Evolutionary conservation across 1,140 invertebrate genomes (phyloP).

Genomic region (Drosophila nigrodunni): DNA sequence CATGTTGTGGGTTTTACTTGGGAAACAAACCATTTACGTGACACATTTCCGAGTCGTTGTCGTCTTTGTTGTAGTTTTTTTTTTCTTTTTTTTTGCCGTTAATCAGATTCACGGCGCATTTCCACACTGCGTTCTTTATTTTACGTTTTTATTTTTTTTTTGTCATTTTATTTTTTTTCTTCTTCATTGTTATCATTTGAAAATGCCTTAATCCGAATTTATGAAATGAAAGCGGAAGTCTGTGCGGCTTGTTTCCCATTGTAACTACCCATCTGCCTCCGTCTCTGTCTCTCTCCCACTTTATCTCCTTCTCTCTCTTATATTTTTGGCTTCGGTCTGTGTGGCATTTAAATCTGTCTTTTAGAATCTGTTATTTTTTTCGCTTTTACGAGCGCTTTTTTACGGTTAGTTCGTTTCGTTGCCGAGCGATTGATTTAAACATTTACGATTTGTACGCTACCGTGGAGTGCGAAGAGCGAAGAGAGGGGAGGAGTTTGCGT

Average conservation of each 20-base stretch:
- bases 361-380: constrained; percentile 43
- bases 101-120: constrained; percentile 79
- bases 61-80: constrained; percentile 18
- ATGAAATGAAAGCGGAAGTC: constrained; percentile 82
- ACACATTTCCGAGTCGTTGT: constrained; percentile 62
- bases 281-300: constrained; percentile 13
- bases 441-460: constrained; percentile 41
- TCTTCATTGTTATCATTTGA: constrained; percentile 78
- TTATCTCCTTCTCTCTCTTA: constrained; percentile 5
- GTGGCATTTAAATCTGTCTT: constrained; percentile 64
- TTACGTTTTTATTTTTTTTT: constrained; percentile 40
- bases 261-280: constrained; percentile 29
- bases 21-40: constrained; percentile 69
- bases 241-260: constrained; percentile 77
- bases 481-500: neutral
- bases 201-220: constrained; percentile 83
- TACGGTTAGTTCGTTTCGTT: constrained; percentile 72
- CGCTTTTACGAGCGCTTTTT: constrained; percentile 67
- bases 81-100: constrained; percentile 57
- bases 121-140: constrained; percentile 57
- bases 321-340: constrained; percentile 43
- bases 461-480: neutral
- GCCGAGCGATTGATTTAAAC: constrained; percentile 61
- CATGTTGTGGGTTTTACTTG: constrained; percentile 52
- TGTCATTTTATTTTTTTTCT: no score